Evolutionary conservation across 64 coral and sea anemone genomes (phyloP).

Genomic region (Actinia tenebrosa): DNA sequence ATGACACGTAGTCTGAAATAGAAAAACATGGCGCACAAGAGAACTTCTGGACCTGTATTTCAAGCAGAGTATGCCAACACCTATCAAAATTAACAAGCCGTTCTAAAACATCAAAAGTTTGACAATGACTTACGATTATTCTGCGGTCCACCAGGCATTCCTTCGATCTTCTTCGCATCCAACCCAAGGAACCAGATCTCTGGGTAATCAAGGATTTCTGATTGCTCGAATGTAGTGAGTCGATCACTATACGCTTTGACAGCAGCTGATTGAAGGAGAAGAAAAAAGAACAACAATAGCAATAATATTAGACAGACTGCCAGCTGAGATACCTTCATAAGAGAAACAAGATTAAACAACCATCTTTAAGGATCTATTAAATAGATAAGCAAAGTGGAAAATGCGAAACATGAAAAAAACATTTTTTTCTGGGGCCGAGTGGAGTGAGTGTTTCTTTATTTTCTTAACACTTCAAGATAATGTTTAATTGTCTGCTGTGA

Average conservation of each 20-base stretch:
- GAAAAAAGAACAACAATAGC: neutral
- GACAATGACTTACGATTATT: slow-evolving; percentile 64
- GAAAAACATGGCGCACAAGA: too few relatives aligned
- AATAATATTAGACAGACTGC: neutral
- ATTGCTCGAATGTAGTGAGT: slow-evolving; percentile 90
- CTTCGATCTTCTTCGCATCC: slow-evolving; percentile 86
- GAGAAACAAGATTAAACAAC: too few relatives aligned
- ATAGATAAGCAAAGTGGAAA: too few relatives aligned
- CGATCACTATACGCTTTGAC: slow-evolving; percentile 85
- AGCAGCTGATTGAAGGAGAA: slow-evolving; percentile 41
- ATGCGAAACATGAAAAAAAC: too few relatives aligned
- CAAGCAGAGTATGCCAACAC: neutral
- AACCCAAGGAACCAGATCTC: slow-evolving; percentile 95
- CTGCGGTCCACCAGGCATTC: slow-evolving; percentile 50
- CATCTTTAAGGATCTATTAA: too few relatives aligned
- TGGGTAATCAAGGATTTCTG: slow-evolving; percentile 84
- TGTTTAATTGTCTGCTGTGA: too few relatives aligned
- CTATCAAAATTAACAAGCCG: neutral
- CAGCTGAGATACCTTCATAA: too few relatives aligned
- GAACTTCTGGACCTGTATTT: neutral
- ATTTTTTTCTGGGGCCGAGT: too few relatives aligned
- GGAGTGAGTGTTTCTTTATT: too few relatives aligned
- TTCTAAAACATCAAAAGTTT: neutral
- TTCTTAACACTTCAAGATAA: too few relatives aligned
- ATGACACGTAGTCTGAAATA: neutral